These are phyloP conservation scores for Palythoa grandis DNA, from an alignment of 92 coral and sea anemone genomes.

Conservation along the genomic window DNA sequence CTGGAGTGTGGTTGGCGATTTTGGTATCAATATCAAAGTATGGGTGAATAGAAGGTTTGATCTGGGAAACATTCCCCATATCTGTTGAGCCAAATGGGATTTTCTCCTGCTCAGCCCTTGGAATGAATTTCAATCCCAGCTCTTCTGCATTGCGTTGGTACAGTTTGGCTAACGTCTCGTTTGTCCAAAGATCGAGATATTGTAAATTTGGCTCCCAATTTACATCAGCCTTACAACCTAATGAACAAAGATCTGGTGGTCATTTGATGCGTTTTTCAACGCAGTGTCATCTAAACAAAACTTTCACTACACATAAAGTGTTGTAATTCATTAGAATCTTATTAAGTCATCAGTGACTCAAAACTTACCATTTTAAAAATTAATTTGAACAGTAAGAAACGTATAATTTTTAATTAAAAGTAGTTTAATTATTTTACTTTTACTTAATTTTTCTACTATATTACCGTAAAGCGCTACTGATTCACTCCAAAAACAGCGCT, in stretches of 20 bases:
- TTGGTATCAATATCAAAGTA: slow-evolving; percentile 76
- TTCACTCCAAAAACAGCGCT: no score
- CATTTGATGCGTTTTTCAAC: no score
- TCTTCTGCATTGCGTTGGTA: slow-evolving; percentile 87
- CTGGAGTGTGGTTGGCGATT: slow-evolving; percentile 82
- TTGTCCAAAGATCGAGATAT: slow-evolving; percentile 77
- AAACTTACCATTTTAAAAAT: no score
- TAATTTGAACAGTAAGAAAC: no score
- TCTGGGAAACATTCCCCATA: slow-evolving; percentile 98
- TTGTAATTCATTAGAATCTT: no score
- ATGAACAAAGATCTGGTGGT: neutral
- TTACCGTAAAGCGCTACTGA: no score
- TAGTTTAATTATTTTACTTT: no score
- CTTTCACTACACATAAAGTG: no score
- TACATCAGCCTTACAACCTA: slow-evolving; percentile 93
- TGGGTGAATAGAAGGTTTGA: slow-evolving; percentile 96
- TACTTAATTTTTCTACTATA: no score
- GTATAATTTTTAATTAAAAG: no score
- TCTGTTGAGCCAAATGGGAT: slow-evolving; percentile 92
- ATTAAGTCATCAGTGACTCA: no score
- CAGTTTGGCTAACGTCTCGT: slow-evolving; percentile 73
- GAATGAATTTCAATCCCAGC: slow-evolving; percentile 70
- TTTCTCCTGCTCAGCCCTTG: slow-evolving; percentile 81
- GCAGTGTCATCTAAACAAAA: no score
- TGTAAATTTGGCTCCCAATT: slow-evolving; percentile 63